phyloP scores from a whole-genome alignment of 2,797 vertebrate species.

The Enteromius mattozi region DNA sequence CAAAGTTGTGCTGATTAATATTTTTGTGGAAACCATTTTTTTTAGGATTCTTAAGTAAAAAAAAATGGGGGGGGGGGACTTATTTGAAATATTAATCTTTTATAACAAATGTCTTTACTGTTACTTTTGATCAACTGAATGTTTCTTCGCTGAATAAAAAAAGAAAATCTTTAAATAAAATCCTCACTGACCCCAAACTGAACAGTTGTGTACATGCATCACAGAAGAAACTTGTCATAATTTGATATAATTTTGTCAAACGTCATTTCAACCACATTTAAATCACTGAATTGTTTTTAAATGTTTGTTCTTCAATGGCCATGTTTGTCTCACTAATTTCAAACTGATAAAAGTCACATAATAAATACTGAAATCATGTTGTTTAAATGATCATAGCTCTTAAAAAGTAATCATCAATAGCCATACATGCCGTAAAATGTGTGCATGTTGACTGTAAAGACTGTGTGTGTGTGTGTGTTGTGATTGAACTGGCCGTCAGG shows the following conservation, averaged over 20 bases:
- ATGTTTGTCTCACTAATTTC: background rate
- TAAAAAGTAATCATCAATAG: background rate
- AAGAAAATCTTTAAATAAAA: no score
- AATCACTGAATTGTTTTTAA: background rate
- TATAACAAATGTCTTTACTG: no score
- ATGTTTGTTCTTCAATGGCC: background rate
- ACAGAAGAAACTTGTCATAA: background rate
- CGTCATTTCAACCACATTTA: background rate
- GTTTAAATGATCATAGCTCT: background rate
- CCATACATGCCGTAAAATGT: background rate
- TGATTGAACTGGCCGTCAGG: conserved; percentile 18
- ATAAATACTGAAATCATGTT: background rate
- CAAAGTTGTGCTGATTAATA: background rate
- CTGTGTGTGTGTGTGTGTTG: background rate
- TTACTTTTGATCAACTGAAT: no score
- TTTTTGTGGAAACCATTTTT: background rate
- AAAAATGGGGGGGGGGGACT: no score
- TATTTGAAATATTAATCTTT: no score
- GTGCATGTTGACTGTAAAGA: background rate
- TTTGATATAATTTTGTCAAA: no score
- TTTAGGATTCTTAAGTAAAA: no score
- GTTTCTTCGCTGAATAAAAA: no score
- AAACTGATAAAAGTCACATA: background rate
- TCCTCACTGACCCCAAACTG: background rate
- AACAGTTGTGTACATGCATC: background rate